A percentile compares a stretch with the other conserved stretches of the same genome.
phyloP scores from a whole-genome alignment of 1,140 invertebrate genomes.

The Andrena cerasifolii region DNA sequence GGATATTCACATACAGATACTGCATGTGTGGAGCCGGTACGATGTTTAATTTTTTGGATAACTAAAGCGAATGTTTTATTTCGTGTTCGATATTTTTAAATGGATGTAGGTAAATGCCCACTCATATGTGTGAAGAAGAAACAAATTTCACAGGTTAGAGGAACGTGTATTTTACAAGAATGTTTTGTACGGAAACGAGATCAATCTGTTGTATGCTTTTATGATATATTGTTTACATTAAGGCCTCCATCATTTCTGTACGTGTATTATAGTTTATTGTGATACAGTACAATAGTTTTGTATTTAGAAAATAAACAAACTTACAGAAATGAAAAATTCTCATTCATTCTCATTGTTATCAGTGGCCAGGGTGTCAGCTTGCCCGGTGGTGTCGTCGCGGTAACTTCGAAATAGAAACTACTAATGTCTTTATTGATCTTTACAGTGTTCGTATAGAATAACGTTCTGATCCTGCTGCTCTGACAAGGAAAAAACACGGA shows the following conservation, averaged over 20 bases:
- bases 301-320: constrained; percentile 40
- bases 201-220: constrained; percentile 30
- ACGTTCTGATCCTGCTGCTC: too few species aligned
- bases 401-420: too few species aligned
- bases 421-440: too few species aligned
- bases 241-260: constrained; percentile 31
- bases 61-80: constrained; percentile 12
- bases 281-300: constrained; percentile 50
- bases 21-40: too few species aligned
- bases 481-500: too few species aligned
- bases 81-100: constrained; percentile 28
- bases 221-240: constrained; percentile 36
- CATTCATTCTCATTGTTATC: constrained; percentile 1
- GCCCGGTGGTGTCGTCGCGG: too few species aligned
- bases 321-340: constrained; percentile 18
- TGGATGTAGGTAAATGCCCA: constrained; percentile 10
- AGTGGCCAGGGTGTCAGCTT: too few species aligned
- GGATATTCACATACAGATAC: too few species aligned
- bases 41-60: neutral
- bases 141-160: neutral
- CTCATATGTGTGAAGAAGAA: neutral
- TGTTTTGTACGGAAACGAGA: neutral
- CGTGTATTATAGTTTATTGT: constrained; percentile 44
- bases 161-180: neutral
- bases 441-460: too few species aligned